Percentiles rank a stretch among this genome's conserved stretches.
phyloP scores from a whole-genome alignment of 2,797 vertebrate genomes.

The Brachymystax lenok region DNA sequence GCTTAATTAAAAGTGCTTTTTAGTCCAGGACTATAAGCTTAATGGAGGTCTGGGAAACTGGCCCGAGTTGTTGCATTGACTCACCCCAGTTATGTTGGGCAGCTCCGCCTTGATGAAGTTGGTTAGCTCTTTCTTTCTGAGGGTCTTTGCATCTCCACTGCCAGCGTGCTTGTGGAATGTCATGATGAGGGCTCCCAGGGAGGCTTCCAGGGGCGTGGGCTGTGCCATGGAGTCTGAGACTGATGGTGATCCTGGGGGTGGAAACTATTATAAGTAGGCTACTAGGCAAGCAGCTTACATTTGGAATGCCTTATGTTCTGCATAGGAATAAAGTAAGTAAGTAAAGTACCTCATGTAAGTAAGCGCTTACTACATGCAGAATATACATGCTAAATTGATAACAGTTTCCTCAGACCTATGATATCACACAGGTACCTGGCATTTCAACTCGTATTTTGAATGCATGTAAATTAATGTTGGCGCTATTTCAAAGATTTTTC shows the following conservation, averaged over 20 bases:
- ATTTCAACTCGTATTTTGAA: not conserved
- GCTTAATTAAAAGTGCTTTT: not conserved
- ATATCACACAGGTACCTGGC: not conserved
- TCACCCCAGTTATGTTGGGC: not conserved
- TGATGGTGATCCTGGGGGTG: constrained; percentile 3
- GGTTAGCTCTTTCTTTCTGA: not conserved
- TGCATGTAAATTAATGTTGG: not conserved
- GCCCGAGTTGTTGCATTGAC: not conserved
- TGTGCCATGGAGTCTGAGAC: not conserved
- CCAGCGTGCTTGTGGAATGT: not conserved
- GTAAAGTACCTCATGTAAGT: not conserved
- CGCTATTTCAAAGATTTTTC: not conserved
- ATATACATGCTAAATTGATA: not conserved
- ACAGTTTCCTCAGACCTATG: not conserved
- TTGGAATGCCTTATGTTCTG: not conserved
- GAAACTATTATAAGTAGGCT: not conserved
- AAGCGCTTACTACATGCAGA: not conserved
- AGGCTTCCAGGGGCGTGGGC: not conserved
- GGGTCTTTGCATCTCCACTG: not conserved
- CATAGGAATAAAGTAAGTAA: not conserved
- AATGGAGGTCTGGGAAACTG: not conserved
- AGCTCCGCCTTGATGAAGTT: not conserved
- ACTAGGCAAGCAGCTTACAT: not conserved
- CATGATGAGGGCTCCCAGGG: not conserved
- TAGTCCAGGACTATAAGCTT: not conserved